Evolutionary conservation across 2,888 invertebrate genomes (phyloP).

Genomic region (Ernsta delagoae): DNA sequence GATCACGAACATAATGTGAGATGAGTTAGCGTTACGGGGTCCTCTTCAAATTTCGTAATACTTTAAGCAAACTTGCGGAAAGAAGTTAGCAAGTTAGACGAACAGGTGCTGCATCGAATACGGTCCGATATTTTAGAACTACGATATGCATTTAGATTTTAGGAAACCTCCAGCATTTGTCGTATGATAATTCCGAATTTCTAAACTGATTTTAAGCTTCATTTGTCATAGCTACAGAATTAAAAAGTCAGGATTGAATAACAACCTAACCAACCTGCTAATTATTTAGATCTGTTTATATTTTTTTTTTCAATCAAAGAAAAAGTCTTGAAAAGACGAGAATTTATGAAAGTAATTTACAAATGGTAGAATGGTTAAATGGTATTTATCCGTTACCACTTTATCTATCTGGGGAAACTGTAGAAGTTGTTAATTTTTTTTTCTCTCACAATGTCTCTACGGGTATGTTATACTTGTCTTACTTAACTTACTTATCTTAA

Average conservation of each 20-base stretch:
- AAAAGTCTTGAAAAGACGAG: too few relatives aligned
- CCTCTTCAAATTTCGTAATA: conserved; percentile 76
- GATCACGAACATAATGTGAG: conserved; percentile 70
- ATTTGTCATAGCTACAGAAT: background rate
- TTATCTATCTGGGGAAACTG: too few relatives aligned
- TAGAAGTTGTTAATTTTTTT: background rate
- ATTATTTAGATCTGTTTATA: too few relatives aligned
- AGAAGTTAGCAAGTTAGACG: conserved; percentile 63
- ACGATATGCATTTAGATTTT: conserved; percentile 52
- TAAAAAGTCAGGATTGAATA: too few relatives aligned
- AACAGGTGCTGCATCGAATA: conserved; percentile 77
- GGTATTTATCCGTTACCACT: too few relatives aligned
- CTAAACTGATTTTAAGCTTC: background rate
- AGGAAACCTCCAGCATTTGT: conserved; percentile 42
- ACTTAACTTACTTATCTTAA: background rate
- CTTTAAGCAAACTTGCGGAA: conserved; percentile 75
- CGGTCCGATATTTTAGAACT: conserved; percentile 58
- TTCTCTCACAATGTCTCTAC: too few relatives aligned
- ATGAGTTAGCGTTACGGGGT: conserved; percentile 58
- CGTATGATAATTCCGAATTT: background rate
- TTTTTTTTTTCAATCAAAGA: too few relatives aligned
- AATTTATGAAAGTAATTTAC: too few relatives aligned
- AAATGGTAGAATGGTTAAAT: too few relatives aligned
- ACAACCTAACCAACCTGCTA: too few relatives aligned
- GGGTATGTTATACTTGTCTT: too few relatives aligned